Conservation (phyloP, 2,113 vertebrate species). For the Heptranchias perlo region DNA sequence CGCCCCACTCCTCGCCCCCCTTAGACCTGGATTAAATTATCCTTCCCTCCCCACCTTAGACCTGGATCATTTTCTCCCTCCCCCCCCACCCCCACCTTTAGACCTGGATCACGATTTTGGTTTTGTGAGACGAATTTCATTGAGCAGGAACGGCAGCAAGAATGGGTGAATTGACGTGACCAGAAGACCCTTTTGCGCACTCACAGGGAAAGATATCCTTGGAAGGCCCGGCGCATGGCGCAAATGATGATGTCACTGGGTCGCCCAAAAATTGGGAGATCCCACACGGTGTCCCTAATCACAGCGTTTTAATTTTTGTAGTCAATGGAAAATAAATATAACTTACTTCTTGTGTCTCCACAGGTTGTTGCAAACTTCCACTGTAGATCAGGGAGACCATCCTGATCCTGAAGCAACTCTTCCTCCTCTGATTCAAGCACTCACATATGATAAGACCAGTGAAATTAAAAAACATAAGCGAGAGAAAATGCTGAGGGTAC, state of each 20-base stretch:
- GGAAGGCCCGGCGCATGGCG: not conserved
- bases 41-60: not conserved
- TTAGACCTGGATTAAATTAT: too few species aligned
- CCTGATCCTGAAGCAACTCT: constrained; percentile 42
- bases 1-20: too few species aligned
- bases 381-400: not conserved
- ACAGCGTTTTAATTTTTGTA: not conserved
- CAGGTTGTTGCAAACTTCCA: constrained; percentile 16
- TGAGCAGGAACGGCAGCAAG: not conserved
- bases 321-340: not conserved
- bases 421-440: constrained; percentile 43
- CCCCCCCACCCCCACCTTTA: not conserved
- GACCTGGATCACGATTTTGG: not conserved
- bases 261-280: not conserved
- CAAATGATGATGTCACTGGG: not conserved
- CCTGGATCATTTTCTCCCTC: not conserved
- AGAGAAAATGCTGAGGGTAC: constrained; percentile 38
- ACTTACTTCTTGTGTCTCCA: not conserved
- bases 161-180: not conserved
- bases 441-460: not conserved
- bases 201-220: not conserved
- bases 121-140: not conserved
- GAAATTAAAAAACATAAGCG: not conserved
- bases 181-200: not conserved
- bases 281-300: not conserved